Base-by-base conservation (phyloP, 1,140 invertebrate species). In the Chironomus tepperi region DNA sequence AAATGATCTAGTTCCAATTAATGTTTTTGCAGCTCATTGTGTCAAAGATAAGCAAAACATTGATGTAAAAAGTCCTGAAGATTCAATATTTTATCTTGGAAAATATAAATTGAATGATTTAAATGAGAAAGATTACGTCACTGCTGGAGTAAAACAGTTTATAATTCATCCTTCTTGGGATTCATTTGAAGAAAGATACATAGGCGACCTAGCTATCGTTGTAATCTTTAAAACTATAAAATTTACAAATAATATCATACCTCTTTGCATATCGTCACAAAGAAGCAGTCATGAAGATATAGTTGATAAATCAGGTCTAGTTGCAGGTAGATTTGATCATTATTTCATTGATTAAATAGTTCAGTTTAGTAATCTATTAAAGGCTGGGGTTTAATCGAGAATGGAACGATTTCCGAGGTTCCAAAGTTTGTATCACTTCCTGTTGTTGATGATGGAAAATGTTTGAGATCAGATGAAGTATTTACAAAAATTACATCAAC, bases 221-320 rank as follows among this genome's bases (percentile, higher is more conserved):
- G n/a, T n/a, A n/a, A n/a, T n/a, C n/a, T n/a, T n/a, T n/a, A 73
- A 76, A 2, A 64, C 72, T 0, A 77, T 81, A 2, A 77, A 82
- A 7, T 85, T 81, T 24, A 80, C 76, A 0, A 65, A 76, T 7
- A 80, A 16, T 7, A 83, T 89, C 42, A 81, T 79, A 73, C 88
- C 88, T 7, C 81, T 88, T 73, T 89, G 88, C 75, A 75, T 89
- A 21, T 88, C 87, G 87, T 78, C 79, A 7, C 83, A 81, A 1
- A 77, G 75, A 42, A 10, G 72, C 76, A 43, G 76, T 78, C 10
- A 67, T 79, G 34, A 77, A 73, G 3, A 78, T 75, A 74, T 77
- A 64, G 74, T 74, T 0, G 79, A 79, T 0, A 43, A 77, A 73
- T 77, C 74, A 1, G 78, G 77, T 0, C 77, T 77, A 9, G 85